Conservation (phyloP, 2,888 invertebrate species). For the Stenotaenia linearis region DNA sequence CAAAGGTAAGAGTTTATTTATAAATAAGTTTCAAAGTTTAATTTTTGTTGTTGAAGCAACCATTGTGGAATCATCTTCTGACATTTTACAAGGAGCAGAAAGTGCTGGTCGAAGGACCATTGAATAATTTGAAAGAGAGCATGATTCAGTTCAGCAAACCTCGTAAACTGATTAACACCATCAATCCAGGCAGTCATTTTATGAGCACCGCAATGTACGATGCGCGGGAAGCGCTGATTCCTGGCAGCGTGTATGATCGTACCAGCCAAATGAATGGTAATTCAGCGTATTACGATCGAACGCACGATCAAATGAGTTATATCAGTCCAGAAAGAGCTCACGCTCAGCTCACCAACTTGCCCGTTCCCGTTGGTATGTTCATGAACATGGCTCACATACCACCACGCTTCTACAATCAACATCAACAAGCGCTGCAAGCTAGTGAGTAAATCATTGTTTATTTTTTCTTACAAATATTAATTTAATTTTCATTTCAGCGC, state of each 20-base stretch:
- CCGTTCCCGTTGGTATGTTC: slow-evolving; percentile 90
- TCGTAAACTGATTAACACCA: slow-evolving; percentile 85
- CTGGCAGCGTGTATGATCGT: slow-evolving; percentile 87
- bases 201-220: slow-evolving; percentile 97
- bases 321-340: slow-evolving; percentile 69
- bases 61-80: slow-evolving; percentile 94
- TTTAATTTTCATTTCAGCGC: too few relatives aligned
- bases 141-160: slow-evolving; percentile 96
- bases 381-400: slow-evolving; percentile 80
- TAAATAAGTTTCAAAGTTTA: neutral
- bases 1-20: slow-evolving; percentile 57
- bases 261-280: slow-evolving; percentile 51
- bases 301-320: slow-evolving; percentile 83
- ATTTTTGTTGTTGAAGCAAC: slow-evolving; percentile 57
- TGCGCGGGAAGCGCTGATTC: slow-evolving; percentile 89
- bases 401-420: slow-evolving; percentile 68
- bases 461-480: too few relatives aligned
- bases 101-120: slow-evolving; percentile 92
- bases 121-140: slow-evolving; percentile 94
- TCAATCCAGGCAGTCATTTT: slow-evolving; percentile 94
- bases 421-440: slow-evolving; percentile 55
- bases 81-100: slow-evolving; percentile 97
- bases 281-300: slow-evolving; percentile 60
- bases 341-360: slow-evolving; percentile 64
- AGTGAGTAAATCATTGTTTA: slow-evolving; percentile 35